Evolutionary conservation across 53 echinoderm and acorn worm species (phyloP), one percentile per base, ranked within the genome.

Genomic region (Astropecten irregularis): DNA sequence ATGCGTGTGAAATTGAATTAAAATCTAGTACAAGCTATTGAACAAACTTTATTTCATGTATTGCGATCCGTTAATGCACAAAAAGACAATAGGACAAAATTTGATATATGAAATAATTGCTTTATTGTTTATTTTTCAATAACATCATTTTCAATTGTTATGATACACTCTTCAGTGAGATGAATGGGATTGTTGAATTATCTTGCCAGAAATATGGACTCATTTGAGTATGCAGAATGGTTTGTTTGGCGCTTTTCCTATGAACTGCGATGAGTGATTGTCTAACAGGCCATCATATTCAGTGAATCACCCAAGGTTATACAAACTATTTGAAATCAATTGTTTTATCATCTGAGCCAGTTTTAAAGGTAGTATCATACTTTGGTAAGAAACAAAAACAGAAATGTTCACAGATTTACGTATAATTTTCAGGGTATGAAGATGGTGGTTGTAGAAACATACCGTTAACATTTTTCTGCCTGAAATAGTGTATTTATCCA

Each of bases 301-400:
- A 16, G 18, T 36, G 7, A 32, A 64, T 18, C 66, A 66, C 22
- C 66, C 66, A 5, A n/a, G 66, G 37, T 10, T 66, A n/a, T 38
- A 39, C 66, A 36, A 66, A 39, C n/a, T 66, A 20, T 66, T 66
- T 66, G 38, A 39, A 66, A 66, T 66, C 66, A 23, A 39, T 66
- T 66, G 20, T 66, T 21, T 66, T 37, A 66, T 66, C 66, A 38
- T 32, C 66, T 39, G 40, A 66, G 22, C n/a, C n/a, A n/a, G n/a
- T n/a, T n/a, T n/a, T n/a, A n/a, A n/a, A n/a, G n/a, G n/a, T n/a
- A n/a, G n/a, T n/a, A n/a, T n/a, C n/a, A n/a, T n/a, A n/a, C n/a
- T n/a, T n/a, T n/a, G n/a, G n/a, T n/a, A n/a, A n/a, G n/a, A n/a
- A n/a, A n/a, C n/a, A n/a, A n/a, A n/a, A n/a, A n/a, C n/a, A n/a